Conservation (phyloP, 1,140 invertebrate species). For the Pseudomyrmex pallidus region DNA sequence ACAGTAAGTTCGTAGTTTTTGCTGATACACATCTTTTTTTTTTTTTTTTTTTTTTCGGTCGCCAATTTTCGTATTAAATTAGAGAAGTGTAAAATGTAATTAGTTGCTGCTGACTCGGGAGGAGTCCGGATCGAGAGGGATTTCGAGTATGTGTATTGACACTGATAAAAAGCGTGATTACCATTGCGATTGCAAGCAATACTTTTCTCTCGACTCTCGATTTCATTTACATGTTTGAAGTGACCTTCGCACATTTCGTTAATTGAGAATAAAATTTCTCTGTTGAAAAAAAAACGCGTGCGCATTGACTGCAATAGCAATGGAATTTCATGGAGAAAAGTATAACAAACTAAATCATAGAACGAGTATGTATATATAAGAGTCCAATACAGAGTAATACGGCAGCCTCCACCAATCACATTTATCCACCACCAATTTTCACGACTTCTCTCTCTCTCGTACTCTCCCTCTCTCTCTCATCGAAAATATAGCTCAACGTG, state of each 20-base stretch:
- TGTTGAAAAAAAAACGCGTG: background rate
- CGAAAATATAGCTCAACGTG: slow-evolving; percentile 28
- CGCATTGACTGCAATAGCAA: slow-evolving; percentile 72
- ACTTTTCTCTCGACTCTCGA: background rate
- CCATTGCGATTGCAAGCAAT: slow-evolving; percentile 78
- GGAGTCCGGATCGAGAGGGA: slow-evolving; percentile 69
- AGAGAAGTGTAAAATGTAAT: slow-evolving; percentile 50
- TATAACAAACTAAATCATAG: slow-evolving; percentile 79
- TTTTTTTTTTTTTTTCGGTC: slow-evolving; percentile 65
- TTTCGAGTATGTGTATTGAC: slow-evolving; percentile 78
- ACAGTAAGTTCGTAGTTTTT: slow-evolving; percentile 52
- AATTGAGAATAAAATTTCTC: background rate
- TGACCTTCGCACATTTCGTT: background rate
- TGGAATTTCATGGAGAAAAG: slow-evolving; percentile 78
- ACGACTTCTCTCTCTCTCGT: slow-evolving; percentile 48
- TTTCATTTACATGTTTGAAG: background rate
- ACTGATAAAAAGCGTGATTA: slow-evolving; percentile 84
- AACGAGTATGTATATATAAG: slow-evolving; percentile 73
- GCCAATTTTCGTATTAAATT: slow-evolving; percentile 46
- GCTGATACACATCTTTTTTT: slow-evolving; percentile 46
- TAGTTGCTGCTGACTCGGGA: slow-evolving; percentile 63
- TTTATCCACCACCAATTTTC: slow-evolving; percentile 78
- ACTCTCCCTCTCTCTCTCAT: slow-evolving; percentile 50
- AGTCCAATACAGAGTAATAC: slow-evolving; percentile 72
- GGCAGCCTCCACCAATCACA: slow-evolving; percentile 78